These are phyloP conservation scores for Agrenia bidenticulata DNA, from an alignment of 2,888 invertebrate genomes.

Conservation along the genomic window DNA sequence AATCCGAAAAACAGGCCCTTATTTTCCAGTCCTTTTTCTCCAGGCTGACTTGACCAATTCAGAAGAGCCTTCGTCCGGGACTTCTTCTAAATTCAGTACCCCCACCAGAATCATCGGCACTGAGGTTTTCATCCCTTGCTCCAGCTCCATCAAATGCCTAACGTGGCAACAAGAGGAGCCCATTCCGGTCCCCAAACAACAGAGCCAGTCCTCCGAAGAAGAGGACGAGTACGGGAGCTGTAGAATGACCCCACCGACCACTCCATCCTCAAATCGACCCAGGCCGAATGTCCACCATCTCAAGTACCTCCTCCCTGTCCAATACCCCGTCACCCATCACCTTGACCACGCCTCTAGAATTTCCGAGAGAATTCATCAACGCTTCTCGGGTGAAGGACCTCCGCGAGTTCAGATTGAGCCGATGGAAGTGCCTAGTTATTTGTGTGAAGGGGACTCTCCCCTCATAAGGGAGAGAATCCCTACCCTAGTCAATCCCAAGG, in stretches of 20 bases:
- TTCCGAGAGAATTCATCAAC: slow-evolving; percentile 42
- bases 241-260: slow-evolving; percentile 29
- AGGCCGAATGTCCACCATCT: slow-evolving; percentile 40
- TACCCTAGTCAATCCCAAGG: slow-evolving; percentile 33
- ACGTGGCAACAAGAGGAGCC: slow-evolving; percentile 49
- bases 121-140: slow-evolving; percentile 44
- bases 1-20: neutral
- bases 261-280: slow-evolving; percentile 4
- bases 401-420: slow-evolving; percentile 4
- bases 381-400: slow-evolving; percentile 25
- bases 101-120: slow-evolving; percentile 39
- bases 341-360: slow-evolving; percentile 45
- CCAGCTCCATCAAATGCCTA: slow-evolving; percentile 47
- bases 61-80: slow-evolving; percentile 17
- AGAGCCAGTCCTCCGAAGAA: slow-evolving; percentile 17
- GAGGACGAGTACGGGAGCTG: slow-evolving; percentile 28
- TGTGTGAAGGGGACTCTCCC: slow-evolving; percentile 10
- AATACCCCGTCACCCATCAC: slow-evolving; percentile 37
- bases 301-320: slow-evolving; percentile 41
- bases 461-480: slow-evolving; percentile 26
- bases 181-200: slow-evolving; percentile 34
- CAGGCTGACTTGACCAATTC: slow-evolving; percentile 27
- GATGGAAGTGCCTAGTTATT: neutral
- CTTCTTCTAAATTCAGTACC: slow-evolving; percentile 25
- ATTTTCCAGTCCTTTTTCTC: neutral